These are phyloP conservation scores for Pterocles gutturalis DNA, from an alignment of 2,113 vertebrate species.

Conservation along the genomic window DNA sequence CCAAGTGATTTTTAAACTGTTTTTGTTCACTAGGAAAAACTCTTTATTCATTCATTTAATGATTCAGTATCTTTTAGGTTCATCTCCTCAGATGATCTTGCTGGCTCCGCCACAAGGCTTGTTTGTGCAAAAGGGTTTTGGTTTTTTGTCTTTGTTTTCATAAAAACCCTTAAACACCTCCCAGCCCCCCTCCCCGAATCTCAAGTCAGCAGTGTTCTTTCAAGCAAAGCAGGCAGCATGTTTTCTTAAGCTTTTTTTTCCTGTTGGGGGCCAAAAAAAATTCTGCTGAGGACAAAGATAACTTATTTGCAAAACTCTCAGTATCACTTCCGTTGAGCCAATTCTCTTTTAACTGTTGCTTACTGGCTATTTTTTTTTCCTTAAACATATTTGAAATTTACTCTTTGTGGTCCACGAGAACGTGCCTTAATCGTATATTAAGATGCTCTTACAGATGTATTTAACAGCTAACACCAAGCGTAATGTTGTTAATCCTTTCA, in stretches of 20 bases:
- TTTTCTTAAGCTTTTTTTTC: background rate
- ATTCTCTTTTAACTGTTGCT: background rate
- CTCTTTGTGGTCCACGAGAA: background rate
- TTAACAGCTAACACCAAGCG: background rate
- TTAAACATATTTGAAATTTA: background rate
- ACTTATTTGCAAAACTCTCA: background rate
- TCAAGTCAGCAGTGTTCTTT: background rate
- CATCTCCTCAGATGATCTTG: slow-evolving; percentile 21
- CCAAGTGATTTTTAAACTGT: background rate
- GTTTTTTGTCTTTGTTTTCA: background rate
- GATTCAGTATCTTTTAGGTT: slow-evolving; percentile 1
- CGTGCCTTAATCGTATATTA: background rate
- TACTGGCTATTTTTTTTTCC: background rate
- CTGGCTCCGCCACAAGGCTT: background rate
- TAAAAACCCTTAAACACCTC: background rate
- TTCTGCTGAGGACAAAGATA: background rate
- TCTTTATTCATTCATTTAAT: background rate
- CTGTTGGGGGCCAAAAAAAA: background rate
- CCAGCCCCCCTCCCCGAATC: background rate
- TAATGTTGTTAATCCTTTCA: background rate
- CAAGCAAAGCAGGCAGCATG: background rate
- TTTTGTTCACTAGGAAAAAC: background rate
- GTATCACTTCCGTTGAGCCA: background rate
- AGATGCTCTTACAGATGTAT: background rate
- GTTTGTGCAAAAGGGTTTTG: background rate